These are phyloP conservation scores for Eptesicus fuscus DNA, from an alignment of 2,113 vertebrate genomes.

Conservation along the genomic window DNA sequence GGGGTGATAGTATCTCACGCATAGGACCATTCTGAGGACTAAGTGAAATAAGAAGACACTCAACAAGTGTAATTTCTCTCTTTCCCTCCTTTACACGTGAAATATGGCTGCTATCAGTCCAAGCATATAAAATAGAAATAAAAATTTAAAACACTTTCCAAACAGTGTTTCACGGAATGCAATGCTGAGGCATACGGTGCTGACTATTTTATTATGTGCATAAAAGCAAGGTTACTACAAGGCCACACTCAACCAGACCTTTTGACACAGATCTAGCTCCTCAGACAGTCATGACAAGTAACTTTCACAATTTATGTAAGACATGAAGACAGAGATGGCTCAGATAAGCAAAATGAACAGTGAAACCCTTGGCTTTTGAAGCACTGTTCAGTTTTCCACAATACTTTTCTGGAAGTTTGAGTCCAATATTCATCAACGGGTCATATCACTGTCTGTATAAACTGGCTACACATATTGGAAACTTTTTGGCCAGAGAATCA, in stretches of 20 bases:
- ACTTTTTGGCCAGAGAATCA: background rate
- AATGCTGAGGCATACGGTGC: background rate
- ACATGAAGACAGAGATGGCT: background rate
- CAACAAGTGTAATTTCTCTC: background rate
- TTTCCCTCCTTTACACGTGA: background rate
- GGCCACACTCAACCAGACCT: background rate
- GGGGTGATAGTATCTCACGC: background rate
- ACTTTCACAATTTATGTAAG: background rate
- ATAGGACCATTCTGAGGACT: no score
- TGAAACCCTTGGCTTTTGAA: background rate
- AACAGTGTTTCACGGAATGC: background rate
- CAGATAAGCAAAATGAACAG: background rate
- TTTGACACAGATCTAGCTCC: background rate
- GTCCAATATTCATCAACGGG: background rate
- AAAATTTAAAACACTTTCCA: constrained; percentile 7
- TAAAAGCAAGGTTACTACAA: background rate
- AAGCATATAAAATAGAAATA: background rate
- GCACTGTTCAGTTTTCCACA: background rate
- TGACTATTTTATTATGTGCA: background rate
- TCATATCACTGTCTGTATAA: background rate
- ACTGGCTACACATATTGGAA: background rate
- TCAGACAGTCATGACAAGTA: background rate
- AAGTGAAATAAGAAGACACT: background rate
- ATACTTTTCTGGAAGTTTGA: background rate
- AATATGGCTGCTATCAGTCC: background rate